Evolutionary conservation across 2,888 invertebrate genomes (phyloP), one percentile per base, ranked within the genome.

Genomic region (Rhogogaster chlorosoma): DNA sequence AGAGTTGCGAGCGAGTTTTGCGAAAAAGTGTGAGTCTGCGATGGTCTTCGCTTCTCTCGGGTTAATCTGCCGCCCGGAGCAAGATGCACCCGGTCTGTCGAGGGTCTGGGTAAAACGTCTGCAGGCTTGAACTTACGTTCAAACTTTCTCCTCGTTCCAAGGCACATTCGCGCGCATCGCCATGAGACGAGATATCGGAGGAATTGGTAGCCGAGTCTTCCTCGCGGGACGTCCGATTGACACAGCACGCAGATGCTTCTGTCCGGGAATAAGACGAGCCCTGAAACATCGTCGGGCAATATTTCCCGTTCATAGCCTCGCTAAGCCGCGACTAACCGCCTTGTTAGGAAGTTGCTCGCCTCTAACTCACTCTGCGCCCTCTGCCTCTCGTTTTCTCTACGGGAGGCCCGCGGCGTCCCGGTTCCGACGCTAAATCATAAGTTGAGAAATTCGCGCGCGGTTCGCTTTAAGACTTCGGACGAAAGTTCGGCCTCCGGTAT

Each of bases 261-360:
- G 1, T 29, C 71, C 84, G 87, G 45, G 61, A 22, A n/a, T 42
- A 49, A 53, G 22, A 32, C 18, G 61, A 38, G 42, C 32, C 26
- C 32, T 49, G 15, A n/a, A 83, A 71, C 70, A 64, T 29, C 73
- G 75, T 77, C 77, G 84, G 75, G 89, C 90, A 90, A 92, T 92
- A 92, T 92, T 92, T 92, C 89, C 91, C 90, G 89, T 92, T 89
- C 90, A 89, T 90, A 90, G 90, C 89, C 90, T 89, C 89, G 89
- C 91, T 91, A 92, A 93, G 92, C 92, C 92, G 90, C 91, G 92
- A 92, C 92, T 92, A 92, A 93, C 92, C 92, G 90, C 91, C 92
- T 93, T 91, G 92, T 93, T 93, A 93, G 92, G 91, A 93, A 93
- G 92, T 93, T 92, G 89, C 92, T 89, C 89, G 88, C 89, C 87